Conservation (phyloP, 1,140 invertebrate genomes). For the Bicyclus anynana region DNA sequence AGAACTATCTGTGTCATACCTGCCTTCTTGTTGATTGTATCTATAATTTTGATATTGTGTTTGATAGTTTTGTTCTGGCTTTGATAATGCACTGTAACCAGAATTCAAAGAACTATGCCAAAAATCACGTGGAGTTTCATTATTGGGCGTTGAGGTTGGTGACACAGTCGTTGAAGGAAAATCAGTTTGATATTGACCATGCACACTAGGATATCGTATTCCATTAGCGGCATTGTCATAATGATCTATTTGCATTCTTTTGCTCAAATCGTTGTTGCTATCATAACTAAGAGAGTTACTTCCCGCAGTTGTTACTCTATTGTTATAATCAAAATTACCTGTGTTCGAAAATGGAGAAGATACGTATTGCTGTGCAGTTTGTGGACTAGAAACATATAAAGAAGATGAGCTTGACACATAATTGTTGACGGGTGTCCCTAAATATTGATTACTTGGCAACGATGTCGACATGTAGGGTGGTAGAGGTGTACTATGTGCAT, state of each 20-base stretch:
- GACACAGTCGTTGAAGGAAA: constrained; percentile 45
- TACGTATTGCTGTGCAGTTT: constrained; percentile 60
- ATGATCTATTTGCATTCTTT: constrained; percentile 68
- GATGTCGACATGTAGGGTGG: constrained; percentile 57
- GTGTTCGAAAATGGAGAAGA: constrained; percentile 57
- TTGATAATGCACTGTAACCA: constrained; percentile 39
- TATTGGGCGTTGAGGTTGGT: constrained; percentile 45
- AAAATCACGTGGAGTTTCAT: constrained; percentile 40
- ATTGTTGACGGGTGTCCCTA: constrained; percentile 48
- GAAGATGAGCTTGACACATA: constrained; percentile 65
- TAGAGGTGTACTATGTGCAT: constrained; percentile 52
- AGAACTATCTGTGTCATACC: constrained; percentile 39
- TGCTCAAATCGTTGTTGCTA: constrained; percentile 38
- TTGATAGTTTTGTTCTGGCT: constrained; percentile 49
- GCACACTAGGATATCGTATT: constrained; percentile 47
- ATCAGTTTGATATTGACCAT: constrained; percentile 58
- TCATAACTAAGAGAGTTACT: constrained; percentile 44
- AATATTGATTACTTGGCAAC: constrained; percentile 53
- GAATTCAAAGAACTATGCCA: constrained; percentile 46
- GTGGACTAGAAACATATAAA: constrained; percentile 55
- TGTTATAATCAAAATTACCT: constrained; percentile 50
- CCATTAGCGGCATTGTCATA: constrained; percentile 69
- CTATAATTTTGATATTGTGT: constrained; percentile 47
- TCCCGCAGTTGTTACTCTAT: constrained; percentile 39
- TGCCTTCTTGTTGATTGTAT: constrained; percentile 44